Evolutionary conservation across 2,888 invertebrate genomes (phyloP).

Genomic region (Aphodius granarius): DNA sequence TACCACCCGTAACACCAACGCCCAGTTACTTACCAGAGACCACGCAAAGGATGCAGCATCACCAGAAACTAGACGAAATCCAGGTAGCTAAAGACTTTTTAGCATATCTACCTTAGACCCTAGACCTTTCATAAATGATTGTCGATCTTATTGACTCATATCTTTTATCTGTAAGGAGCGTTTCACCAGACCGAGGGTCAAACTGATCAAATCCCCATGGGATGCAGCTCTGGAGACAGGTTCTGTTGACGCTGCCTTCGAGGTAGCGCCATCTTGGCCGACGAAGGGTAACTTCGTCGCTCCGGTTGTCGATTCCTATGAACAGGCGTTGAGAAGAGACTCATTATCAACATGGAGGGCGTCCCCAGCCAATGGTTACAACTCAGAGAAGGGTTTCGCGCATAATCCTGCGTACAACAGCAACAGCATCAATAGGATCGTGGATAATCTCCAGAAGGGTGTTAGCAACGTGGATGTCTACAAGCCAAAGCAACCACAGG

Average conservation of each 20-base stretch:
- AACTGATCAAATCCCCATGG: slow-evolving; percentile 69
- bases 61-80: slow-evolving; percentile 64
- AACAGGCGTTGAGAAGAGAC: slow-evolving; percentile 46
- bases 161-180: slow-evolving; percentile 59
- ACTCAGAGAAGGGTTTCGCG: slow-evolving; percentile 39
- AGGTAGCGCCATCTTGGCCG: slow-evolving; percentile 53
- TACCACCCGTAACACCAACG: slow-evolving; percentile 51
- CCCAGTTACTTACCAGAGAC: slow-evolving; percentile 61
- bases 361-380: slow-evolving; percentile 29
- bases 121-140: not conserved
- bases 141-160: not conserved
- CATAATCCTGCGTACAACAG: slow-evolving; percentile 53
- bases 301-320: slow-evolving; percentile 51
- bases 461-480: slow-evolving; percentile 52
- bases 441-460: slow-evolving; percentile 51
- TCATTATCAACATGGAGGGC: slow-evolving; percentile 44
- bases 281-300: slow-evolving; percentile 47
- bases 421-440: slow-evolving; percentile 51
- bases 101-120: too few relatives aligned
- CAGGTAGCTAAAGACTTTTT: too few relatives aligned
- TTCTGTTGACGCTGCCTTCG: slow-evolving; percentile 70
- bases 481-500: slow-evolving; percentile 55
- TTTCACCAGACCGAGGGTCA: slow-evolving; percentile 60
- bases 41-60: slow-evolving; percentile 60
- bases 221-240: slow-evolving; percentile 72